A percentile compares a stretch with the other conserved stretches of the same genome.
Evolutionary conservation across 2,888 invertebrate species (phyloP).

Genomic region (Liopterus haemorrhoidalis): DNA sequence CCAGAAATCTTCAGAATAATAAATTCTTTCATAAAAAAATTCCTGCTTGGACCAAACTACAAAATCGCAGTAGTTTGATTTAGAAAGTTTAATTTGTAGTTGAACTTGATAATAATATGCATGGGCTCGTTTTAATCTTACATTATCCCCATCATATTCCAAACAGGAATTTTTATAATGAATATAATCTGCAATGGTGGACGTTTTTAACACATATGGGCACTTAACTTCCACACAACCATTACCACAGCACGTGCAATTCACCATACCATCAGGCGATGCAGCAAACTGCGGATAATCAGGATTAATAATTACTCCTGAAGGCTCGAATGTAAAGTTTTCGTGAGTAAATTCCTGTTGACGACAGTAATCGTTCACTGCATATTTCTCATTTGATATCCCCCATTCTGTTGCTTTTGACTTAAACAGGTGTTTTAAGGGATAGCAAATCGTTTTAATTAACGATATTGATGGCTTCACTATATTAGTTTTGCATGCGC

Average conservation of each 20-base stretch:
- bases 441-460: too few species aligned
- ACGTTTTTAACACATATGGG: not conserved
- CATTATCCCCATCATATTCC: not conserved
- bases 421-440: too few species aligned
- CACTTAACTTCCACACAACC: constrained; percentile 9
- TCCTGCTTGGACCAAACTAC: constrained; percentile 2
- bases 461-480: too few species aligned
- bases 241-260: constrained; percentile 1
- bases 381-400: too few species aligned
- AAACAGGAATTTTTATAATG: not conserved
- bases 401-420: too few species aligned
- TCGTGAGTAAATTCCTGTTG: too few species aligned
- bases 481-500: too few species aligned
- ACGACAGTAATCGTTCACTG: too few species aligned
- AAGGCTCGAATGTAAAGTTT: too few species aligned
- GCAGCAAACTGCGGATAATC: constrained; percentile 1
- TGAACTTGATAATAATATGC: constrained; percentile 1
- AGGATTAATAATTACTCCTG: too few species aligned
- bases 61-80: constrained; percentile 3
- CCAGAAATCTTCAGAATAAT: not conserved
- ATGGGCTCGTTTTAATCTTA: not conserved
- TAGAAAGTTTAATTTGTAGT: not conserved
- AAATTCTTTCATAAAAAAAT: not conserved
- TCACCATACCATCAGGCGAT: constrained; percentile 5
- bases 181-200: not conserved